These are phyloP conservation scores for Temnothorax unifasciatus DNA, from an alignment of 2,888 invertebrate genomes.

Conservation along the genomic window DNA sequence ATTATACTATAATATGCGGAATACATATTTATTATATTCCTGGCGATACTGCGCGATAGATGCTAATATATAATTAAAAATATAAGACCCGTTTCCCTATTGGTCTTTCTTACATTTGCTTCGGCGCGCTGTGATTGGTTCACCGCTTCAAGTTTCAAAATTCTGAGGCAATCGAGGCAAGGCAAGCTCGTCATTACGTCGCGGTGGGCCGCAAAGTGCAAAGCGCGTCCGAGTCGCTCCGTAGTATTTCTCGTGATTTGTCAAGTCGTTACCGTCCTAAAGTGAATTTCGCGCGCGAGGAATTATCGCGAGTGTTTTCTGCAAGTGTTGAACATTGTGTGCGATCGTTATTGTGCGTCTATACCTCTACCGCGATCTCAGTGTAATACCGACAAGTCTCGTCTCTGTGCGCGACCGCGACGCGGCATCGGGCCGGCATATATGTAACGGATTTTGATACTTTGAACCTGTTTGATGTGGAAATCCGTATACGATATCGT, in stretches of 20 bases:
- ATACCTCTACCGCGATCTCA: background rate
- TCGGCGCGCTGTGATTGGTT: background rate
- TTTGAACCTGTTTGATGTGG: background rate
- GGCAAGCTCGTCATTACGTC: too few relatives aligned
- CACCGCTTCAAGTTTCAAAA: too few relatives aligned
- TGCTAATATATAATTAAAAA: too few relatives aligned
- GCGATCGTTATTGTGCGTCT: background rate
- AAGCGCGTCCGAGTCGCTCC: background rate
- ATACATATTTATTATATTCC: too few relatives aligned
- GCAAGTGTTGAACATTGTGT: background rate
- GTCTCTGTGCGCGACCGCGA: background rate
- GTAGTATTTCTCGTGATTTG: background rate
- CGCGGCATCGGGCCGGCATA: too few relatives aligned
- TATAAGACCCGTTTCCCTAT: too few relatives aligned
- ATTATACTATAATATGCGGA: too few relatives aligned
- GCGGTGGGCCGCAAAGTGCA: too few relatives aligned
- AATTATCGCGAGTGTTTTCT: background rate
- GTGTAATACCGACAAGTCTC: background rate
- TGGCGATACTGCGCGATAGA: too few relatives aligned
- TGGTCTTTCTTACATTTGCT: too few relatives aligned
- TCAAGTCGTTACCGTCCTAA: background rate
- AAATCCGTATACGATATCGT: background rate
- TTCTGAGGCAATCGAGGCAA: too few relatives aligned
- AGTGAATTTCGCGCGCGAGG: background rate
- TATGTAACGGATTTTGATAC: background rate